Evolutionary conservation across 1,140 invertebrate species (phyloP).

Genomic region (Drosophila tropicalis): DNA sequence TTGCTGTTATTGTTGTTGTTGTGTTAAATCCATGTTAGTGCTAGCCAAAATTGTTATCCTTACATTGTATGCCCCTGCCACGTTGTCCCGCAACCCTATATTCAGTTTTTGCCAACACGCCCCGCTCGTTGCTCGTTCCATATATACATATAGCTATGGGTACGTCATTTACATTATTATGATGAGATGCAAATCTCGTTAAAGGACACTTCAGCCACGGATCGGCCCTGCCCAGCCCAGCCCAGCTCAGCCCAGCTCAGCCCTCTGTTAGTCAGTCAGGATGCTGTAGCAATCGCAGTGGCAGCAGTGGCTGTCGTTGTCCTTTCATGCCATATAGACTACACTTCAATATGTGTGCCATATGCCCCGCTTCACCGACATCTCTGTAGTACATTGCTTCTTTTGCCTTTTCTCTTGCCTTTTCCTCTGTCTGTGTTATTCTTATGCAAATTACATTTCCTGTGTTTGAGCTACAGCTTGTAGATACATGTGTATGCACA

Average conservation of each 20-base stretch:
- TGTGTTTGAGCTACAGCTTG: conserved; percentile 79
- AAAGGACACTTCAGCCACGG: conserved; percentile 71
- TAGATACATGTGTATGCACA: conserved; percentile 67
- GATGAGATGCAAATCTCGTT: conserved; percentile 80
- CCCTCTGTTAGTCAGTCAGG: conserved; percentile 14
- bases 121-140: background rate
- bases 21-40: conserved; percentile 65
- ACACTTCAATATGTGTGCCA: conserved; percentile 79
- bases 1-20: conserved; percentile 27
- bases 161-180: conserved; percentile 80
- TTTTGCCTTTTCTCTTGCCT: conserved; percentile 3
- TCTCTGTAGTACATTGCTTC: conserved; percentile 41
- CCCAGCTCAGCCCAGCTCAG: conserved; percentile 14
- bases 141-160: conserved; percentile 13
- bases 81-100: background rate
- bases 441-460: conserved; percentile 80
- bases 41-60: conserved; percentile 51
- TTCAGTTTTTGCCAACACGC: conserved; percentile 1
- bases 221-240: conserved; percentile 15
- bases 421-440: conserved; percentile 63
- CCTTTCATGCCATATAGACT: conserved; percentile 57
- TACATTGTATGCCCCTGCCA: background rate
- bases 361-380: conserved; percentile 52
- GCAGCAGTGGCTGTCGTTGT: conserved; percentile 33
- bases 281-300: conserved; percentile 9